Evolutionary conservation across 1,140 invertebrate species (phyloP).

Genomic region (Calephelis virginiensis): DNA sequence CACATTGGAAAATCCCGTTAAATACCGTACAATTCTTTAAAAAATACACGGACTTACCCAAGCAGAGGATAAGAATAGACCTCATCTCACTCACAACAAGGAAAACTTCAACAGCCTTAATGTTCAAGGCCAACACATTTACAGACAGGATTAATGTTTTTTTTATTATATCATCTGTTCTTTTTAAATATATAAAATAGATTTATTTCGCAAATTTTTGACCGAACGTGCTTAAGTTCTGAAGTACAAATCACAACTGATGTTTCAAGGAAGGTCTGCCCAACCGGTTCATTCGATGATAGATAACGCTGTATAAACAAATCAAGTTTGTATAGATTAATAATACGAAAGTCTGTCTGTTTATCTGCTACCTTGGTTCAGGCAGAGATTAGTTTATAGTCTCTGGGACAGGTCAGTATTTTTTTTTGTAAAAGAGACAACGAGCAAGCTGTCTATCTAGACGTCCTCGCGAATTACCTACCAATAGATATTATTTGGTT

Average conservation of each 20-base stretch:
- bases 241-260: slow-evolving; percentile 32
- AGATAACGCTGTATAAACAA: slow-evolving; percentile 27
- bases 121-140: slow-evolving; percentile 25
- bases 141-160: slow-evolving; percentile 1
- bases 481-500: no score
- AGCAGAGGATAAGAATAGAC: slow-evolving; percentile 35
- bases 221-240: slow-evolving; percentile 1
- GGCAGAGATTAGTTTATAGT: no score
- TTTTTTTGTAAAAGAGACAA: no score
- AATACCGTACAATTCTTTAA: background rate
- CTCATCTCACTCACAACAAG: slow-evolving; percentile 39
- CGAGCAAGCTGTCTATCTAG: no score
- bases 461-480: no score
- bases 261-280: slow-evolving; percentile 28
- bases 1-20: slow-evolving; percentile 3
- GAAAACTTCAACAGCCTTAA: slow-evolving; percentile 31
- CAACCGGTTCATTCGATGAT: slow-evolving; percentile 35
- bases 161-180: slow-evolving; percentile 3
- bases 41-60: slow-evolving; percentile 33
- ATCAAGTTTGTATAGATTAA: slow-evolving; percentile 9
- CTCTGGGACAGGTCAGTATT: no score
- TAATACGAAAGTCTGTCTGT: background rate
- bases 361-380: no score
- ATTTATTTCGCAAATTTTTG: slow-evolving; percentile 10
- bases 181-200: slow-evolving; percentile 11